A percentile compares a stretch with the other conserved stretches of the same genome.
These are phyloP conservation scores for Cyclophora punctaria DNA, from an alignment of 2,888 invertebrate species.

Conservation along the genomic window DNA sequence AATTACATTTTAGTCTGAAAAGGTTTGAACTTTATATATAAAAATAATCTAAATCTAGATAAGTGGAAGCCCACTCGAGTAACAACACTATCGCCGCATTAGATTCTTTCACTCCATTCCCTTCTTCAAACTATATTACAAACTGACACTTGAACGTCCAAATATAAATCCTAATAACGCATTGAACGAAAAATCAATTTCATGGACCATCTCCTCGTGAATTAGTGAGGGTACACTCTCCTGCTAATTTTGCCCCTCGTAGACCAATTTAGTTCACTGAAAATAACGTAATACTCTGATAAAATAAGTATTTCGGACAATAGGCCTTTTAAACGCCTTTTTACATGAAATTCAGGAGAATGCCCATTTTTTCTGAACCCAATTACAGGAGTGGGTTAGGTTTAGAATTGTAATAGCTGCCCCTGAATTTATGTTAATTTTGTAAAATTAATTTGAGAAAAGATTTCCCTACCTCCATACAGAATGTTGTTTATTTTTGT, in stretches of 20 bases:
- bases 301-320: constrained; percentile 13
- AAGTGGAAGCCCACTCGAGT: too few species aligned
- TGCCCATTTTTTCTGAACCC: constrained; percentile 9
- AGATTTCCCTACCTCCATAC: too few species aligned
- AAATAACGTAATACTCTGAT: constrained; percentile 10
- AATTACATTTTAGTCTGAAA: too few species aligned
- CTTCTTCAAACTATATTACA: constrained; percentile 3
- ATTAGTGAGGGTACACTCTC: constrained; percentile 21
- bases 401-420: background rate
- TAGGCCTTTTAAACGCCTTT: constrained; percentile 8
- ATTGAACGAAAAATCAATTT: constrained; percentile 34
- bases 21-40: too few species aligned
- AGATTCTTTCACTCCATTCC: too few species aligned
- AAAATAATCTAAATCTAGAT: too few species aligned
- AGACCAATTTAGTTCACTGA: constrained; percentile 23
- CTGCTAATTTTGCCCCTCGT: constrained; percentile 24
- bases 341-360: constrained; percentile 11
- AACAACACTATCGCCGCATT: too few species aligned
- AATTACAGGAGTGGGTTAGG: constrained; percentile 10
- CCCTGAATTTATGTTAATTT: constrained; percentile 4
- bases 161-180: constrained; percentile 10
- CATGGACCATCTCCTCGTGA: constrained; percentile 32
- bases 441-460: background rate
- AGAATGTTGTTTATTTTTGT: too few species aligned
- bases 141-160: constrained; percentile 7